Conservation (phyloP, 2,888 invertebrate species). For the Drosophila subsilvestris region DNA sequence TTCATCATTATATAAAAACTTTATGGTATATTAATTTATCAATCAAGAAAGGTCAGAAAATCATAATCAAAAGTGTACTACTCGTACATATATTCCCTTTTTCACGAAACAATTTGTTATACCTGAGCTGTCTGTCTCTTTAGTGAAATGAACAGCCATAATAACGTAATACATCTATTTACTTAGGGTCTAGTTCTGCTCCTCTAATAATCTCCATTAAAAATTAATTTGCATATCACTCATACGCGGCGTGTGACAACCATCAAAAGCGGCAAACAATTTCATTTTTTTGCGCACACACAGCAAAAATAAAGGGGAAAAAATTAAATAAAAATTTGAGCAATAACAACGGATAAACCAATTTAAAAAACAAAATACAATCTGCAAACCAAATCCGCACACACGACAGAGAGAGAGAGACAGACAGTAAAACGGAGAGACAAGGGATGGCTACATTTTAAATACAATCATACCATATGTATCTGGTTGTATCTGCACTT, state of each 20-base stretch:
- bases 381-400: constrained; percentile 38
- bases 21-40: too few species aligned
- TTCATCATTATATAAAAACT: too few species aligned
- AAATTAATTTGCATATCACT: constrained; percentile 54
- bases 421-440: not conserved
- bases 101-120: not conserved
- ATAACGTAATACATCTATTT: constrained; percentile 33
- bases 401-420: constrained; percentile 18
- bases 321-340: constrained; percentile 32
- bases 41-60: not conserved
- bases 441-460: constrained; percentile 36
- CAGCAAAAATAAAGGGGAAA: constrained; percentile 29
- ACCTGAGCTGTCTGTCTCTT: not conserved
- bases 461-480: constrained; percentile 40
- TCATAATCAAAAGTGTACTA: too few species aligned
- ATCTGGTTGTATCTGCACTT: constrained; percentile 1
- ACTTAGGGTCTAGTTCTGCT: constrained; percentile 30
- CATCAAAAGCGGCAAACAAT: constrained; percentile 8
- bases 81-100: not conserved
- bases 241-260: constrained; percentile 34
- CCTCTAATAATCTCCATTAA: constrained; percentile 29
- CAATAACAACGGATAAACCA: constrained; percentile 40
- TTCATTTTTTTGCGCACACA: constrained; percentile 6
- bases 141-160: constrained; percentile 9
- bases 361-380: constrained; percentile 50